Conservation (phyloP, 2,797 vertebrate species). For the Mormyrus proboscirostris region DNA sequence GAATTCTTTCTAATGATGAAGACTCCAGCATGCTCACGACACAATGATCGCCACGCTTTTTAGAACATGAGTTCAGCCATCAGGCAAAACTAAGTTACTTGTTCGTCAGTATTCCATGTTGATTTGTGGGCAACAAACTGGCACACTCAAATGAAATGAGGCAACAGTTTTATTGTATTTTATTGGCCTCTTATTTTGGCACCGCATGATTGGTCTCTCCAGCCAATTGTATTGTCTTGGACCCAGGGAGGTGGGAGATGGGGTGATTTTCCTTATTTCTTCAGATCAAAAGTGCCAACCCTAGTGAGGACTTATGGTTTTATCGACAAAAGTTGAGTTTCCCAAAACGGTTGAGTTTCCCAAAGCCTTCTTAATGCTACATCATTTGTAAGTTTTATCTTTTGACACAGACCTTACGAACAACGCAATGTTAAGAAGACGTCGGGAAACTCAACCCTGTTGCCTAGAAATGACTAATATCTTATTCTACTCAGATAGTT, state of each 20-base stretch:
- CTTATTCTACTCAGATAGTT: too few species aligned
- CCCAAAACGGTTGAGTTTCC: too few species aligned
- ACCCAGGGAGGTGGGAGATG: background rate
- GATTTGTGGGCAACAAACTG: background rate
- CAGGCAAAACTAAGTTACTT: background rate
- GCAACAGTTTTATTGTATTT: background rate
- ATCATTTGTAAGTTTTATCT: too few species aligned
- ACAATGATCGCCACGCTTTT: background rate
- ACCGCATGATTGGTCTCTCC: background rate
- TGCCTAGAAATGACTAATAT: too few species aligned
- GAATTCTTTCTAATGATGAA: background rate
- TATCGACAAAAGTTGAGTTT: background rate
- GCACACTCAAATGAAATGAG: background rate
- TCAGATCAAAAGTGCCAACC: background rate
- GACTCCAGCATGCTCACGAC: background rate
- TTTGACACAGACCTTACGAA: too few species aligned
- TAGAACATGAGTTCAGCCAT: background rate
- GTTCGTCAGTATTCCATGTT: background rate
- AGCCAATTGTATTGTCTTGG: background rate
- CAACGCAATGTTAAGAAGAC: too few species aligned
- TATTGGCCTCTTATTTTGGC: background rate
- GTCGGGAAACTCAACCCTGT: background rate
- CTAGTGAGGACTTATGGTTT: background rate
- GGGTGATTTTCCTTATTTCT: background rate
- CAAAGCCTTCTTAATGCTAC: too few species aligned